Evolutionary conservation across 2,113 vertebrate species (phyloP), one percentile per base, ranked within the genome.

Genomic region (Pluvialis apricaria): DNA sequence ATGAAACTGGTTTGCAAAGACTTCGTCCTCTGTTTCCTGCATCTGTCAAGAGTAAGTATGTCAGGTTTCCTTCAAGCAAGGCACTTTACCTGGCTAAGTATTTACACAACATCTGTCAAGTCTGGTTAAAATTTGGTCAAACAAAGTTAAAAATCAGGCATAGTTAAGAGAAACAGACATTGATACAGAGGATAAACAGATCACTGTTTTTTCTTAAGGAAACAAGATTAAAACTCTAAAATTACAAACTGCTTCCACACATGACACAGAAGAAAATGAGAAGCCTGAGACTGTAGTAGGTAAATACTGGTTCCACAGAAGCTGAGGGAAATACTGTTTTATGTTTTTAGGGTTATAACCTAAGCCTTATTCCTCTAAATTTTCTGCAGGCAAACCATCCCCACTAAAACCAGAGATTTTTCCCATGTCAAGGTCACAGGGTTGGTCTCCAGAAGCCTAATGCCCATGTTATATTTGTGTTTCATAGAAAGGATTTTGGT

Each of bases 41-140:
- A 49, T 80, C 70, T 92, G 86, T 61, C 58, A 70, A 36, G 58
- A 42, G 21, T 38, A 82, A 82, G 54, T 17, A 38, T 58, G 52
- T 60, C 58, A 69, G 34, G 58, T 62, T 93, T 86, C 62, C 76
- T 71, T 73, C 40, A 81, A 91, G 82, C 79, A 94, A 92, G n/a
- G 36, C 54, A 32, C 58, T 92, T 94, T 70, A 94, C 80, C 80
- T 94, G 91, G 36, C 88, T 61, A 93, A 77, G 71, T 90, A 81
- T 95, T 95, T 96, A 88, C 60, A 92, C 76, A 94, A 80, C 51
- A 81, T 77, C 51, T 96, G 88, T 73, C 92, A 95, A 62, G 26
- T 86, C 77, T 77, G 45, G 54, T 88, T 92, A 93, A 95, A 94
- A 60, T 90, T 90, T 80, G 71, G 71, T 86, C 86, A 90, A 82